A percentile compares a stretch with the other conserved stretches of the same genome.
Evolutionary conservation across 1,140 invertebrate genomes (phyloP).

Genomic region (Dendroctonus ponderosae): DNA sequence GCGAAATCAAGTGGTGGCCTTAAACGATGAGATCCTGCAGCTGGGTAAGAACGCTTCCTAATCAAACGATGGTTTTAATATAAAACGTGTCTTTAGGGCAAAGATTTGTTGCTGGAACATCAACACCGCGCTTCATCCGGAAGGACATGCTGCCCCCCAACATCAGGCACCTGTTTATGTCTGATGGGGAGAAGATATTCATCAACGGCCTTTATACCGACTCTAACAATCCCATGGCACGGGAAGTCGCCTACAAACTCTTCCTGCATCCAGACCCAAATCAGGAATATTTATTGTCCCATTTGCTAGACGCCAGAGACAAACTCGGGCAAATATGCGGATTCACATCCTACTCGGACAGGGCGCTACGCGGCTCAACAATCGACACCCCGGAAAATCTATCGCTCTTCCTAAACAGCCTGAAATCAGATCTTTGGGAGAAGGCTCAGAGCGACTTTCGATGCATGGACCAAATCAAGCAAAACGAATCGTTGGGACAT

Average conservation of each 20-base stretch:
- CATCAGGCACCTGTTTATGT: conserved; percentile 51
- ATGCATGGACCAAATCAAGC: conserved; percentile 74
- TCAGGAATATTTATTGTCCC: conserved; percentile 73
- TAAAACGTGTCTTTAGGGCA: conserved; percentile 63
- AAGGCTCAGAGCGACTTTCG: conserved; percentile 70
- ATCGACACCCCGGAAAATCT: conserved; percentile 79
- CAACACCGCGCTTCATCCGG: conserved; percentile 64
- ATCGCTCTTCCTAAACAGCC: conserved; percentile 72
- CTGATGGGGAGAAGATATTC: conserved; percentile 69
- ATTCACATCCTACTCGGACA: conserved; percentile 83
- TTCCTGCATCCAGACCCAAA: conserved; percentile 76
- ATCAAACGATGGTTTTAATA: conserved; percentile 44
- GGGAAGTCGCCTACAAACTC: conserved; percentile 86
- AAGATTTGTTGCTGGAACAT: conserved; percentile 77
- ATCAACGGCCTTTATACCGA: conserved; percentile 82
- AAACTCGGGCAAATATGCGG: conserved; percentile 82
- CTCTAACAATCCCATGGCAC: conserved; percentile 70
- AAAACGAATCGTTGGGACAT: conserved; percentile 52
- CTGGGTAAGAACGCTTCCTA: conserved; percentile 80
- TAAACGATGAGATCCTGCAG: conserved; percentile 31
- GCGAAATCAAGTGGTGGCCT: conserved; percentile 71
- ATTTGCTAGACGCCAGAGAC: conserved; percentile 71
- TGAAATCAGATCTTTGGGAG: conserved; percentile 68
- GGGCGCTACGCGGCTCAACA: conserved; percentile 83
- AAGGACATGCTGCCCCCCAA: conserved; percentile 66